Evolutionary conservation across 2,888 invertebrate species (phyloP).

Genomic region (Romanomermis culicivorax): DNA sequence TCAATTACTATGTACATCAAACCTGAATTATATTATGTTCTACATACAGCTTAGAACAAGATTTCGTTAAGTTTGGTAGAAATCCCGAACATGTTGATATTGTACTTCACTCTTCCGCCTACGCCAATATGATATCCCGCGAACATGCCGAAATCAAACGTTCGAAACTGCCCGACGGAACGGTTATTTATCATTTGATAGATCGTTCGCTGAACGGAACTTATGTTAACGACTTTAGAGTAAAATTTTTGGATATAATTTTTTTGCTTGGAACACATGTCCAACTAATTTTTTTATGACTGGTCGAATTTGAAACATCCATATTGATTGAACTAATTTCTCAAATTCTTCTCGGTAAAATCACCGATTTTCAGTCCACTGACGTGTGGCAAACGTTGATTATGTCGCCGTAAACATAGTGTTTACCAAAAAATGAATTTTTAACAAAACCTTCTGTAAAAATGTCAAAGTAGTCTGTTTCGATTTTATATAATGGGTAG

Average conservation of each 20-base stretch:
- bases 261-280: neutral
- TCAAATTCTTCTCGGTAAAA: too few species aligned
- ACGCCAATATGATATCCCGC: conserved; percentile 31
- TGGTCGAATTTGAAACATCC: too few species aligned
- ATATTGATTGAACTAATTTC: too few species aligned
- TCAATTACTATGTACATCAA: too few species aligned
- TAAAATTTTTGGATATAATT: conserved; percentile 13
- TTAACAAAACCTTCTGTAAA: too few species aligned
- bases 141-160: conserved; percentile 30
- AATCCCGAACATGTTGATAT: conserved; percentile 22
- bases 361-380: too few species aligned
- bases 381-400: too few species aligned
- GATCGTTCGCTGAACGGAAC: conserved; percentile 34
- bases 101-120: conserved; percentile 26
- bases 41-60: conserved; percentile 10
- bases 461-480: too few species aligned
- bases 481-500: too few species aligned
- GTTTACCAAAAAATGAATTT: too few species aligned
- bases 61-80: conserved; percentile 19
- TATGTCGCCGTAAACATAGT: too few species aligned
- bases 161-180: conserved; percentile 21
- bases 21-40: conserved; percentile 2
- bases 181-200: conserved; percentile 23
- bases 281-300: neutral
- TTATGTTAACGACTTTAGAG: conserved; percentile 31